A percentile compares a stretch with the other conserved stretches of the same genome.
phyloP scores from a whole-genome alignment of 2,888 invertebrate species.

The Luperina testacea region DNA sequence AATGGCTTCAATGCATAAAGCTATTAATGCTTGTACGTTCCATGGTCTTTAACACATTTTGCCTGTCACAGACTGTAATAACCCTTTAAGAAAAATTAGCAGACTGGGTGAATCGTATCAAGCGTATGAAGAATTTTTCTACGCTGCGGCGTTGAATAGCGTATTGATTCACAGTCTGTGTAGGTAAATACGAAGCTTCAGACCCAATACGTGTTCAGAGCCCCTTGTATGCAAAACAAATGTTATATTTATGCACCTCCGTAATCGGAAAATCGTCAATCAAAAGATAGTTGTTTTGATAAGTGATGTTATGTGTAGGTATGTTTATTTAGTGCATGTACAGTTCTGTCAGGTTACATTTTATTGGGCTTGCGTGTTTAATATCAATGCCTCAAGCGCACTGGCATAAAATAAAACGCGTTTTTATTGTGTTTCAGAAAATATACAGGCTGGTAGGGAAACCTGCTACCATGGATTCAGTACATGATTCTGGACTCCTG shows the following conservation, averaged over 20 bases:
- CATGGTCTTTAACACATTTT: conserved; percentile 59
- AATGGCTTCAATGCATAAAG: conserved; percentile 79
- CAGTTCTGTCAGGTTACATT: conserved; percentile 55
- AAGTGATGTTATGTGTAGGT: conserved; percentile 48
- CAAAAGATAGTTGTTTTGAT: conserved; percentile 79
- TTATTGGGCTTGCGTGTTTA: conserved; percentile 69
- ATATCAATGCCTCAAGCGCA: conserved; percentile 64
- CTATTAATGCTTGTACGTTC: conserved; percentile 70
- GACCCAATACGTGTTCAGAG: conserved; percentile 73
- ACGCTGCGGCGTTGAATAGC: conserved; percentile 42
- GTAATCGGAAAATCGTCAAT: conserved; percentile 83
- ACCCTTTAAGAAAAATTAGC: background rate
- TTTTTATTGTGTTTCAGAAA: conserved; percentile 57
- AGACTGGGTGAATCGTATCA: conserved; percentile 27
- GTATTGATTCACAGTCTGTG: conserved; percentile 53
- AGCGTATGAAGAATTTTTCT: conserved; percentile 13
- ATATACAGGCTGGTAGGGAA: background rate
- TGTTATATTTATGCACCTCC: conserved; percentile 81
- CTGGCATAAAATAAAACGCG: conserved; percentile 51
- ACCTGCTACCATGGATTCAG: background rate
- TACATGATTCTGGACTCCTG: background rate
- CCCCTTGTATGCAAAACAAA: conserved; percentile 82
- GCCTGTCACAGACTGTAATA: conserved; percentile 48
- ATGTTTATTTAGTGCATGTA: conserved; percentile 65
- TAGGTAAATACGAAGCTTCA: conserved; percentile 61